Evolutionary conservation across 2,113 vertebrate genomes (phyloP).

Genomic region (Aegotheles bennettii): DNA sequence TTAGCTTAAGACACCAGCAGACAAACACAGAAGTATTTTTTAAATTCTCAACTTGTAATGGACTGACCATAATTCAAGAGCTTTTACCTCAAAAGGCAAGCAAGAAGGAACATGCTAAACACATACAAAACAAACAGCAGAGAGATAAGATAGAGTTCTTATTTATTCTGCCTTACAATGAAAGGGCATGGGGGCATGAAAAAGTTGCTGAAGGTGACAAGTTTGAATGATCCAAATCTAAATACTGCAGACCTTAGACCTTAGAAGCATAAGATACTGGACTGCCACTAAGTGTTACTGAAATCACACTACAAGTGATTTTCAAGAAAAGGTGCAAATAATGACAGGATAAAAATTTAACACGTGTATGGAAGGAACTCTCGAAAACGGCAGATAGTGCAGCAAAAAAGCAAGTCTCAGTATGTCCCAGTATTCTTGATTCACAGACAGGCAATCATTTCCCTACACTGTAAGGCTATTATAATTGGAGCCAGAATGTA

Average conservation of each 20-base stretch:
- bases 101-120: not conserved
- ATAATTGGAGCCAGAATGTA: not conserved
- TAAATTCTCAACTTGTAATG: not conserved
- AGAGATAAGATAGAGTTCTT: not conserved
- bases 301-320: not conserved
- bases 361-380: not conserved
- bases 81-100: not conserved
- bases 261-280: not conserved
- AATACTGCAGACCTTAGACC: not conserved
- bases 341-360: not conserved
- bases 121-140: not conserved
- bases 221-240: not conserved
- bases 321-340: not conserved
- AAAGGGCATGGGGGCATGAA: not conserved
- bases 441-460: not conserved
- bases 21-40: not conserved
- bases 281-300: not conserved
- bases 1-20: not conserved
- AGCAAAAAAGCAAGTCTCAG: not conserved
- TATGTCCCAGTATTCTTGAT: not conserved
- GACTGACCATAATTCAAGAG: not conserved
- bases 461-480: not conserved
- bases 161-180: not conserved
- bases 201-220: not conserved
- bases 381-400: not conserved